Evolutionary conservation across 2,113 vertebrate genomes (phyloP).

Genomic region (Alexandromys fortis): DNA sequence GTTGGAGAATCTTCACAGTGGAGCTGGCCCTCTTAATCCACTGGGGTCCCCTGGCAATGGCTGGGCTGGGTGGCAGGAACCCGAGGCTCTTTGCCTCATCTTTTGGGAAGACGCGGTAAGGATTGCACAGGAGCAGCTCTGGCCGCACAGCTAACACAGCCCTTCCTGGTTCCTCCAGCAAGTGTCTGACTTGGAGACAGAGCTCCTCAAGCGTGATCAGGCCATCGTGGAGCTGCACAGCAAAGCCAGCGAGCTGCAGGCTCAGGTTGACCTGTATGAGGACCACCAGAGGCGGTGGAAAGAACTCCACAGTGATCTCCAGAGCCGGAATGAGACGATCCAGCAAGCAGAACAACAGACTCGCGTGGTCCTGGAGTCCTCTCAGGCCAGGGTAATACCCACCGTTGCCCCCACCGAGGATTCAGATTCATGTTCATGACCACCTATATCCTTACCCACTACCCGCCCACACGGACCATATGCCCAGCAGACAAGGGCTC

Average conservation of each 20-base stretch:
- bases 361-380: slow-evolving; percentile 77
- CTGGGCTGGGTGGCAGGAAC: background rate
- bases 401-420: background rate
- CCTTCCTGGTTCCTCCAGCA: slow-evolving; percentile 63
- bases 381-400: slow-evolving; percentile 77
- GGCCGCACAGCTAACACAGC: background rate
- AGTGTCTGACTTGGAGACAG: slow-evolving; percentile 71
- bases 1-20: rapidly evolving
- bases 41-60: background rate
- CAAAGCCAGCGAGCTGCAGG: slow-evolving; percentile 64
- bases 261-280: slow-evolving; percentile 29
- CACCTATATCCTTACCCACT: background rate
- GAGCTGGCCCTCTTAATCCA: background rate
- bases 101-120: rapidly evolving
- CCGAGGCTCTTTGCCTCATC: rapidly evolving
- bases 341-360: slow-evolving; percentile 78
- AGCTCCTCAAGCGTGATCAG: background rate
- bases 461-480: rapidly evolving
- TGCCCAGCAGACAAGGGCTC: background rate
- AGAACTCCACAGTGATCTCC: background rate
- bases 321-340: slow-evolving; percentile 31
- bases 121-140: rapidly evolving
- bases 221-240: slow-evolving; percentile 25
- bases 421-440: background rate
- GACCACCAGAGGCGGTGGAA: background rate